Percentiles rank a stretch among this genome's conserved stretches.
Evolutionary conservation across 2,888 invertebrate genomes (phyloP).

Genomic region (Theodoxus fluviatilis): DNA sequence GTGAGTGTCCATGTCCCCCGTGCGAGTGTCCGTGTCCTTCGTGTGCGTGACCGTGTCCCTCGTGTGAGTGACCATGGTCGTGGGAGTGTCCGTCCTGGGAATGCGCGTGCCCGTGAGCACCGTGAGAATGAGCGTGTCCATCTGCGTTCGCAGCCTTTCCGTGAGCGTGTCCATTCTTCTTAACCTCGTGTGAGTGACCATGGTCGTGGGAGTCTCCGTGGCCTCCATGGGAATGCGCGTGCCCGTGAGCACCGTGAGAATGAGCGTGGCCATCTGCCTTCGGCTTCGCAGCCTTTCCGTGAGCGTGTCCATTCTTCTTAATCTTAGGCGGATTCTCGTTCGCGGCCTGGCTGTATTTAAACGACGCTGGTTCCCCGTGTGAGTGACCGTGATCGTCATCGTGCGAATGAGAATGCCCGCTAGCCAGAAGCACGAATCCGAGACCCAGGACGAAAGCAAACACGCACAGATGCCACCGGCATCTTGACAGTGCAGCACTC

Average conservation of each 20-base stretch:
- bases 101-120: conserved; percentile 24
- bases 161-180: conserved; percentile 62
- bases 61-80: conserved; percentile 38
- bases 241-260: conserved; percentile 26
- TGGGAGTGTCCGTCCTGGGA: conserved; percentile 36
- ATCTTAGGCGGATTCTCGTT: conserved; percentile 64
- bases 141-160: conserved; percentile 29
- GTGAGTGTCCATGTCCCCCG: conserved; percentile 28
- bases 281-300: conserved; percentile 32
- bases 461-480: conserved; percentile 2
- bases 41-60: conserved; percentile 57
- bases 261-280: conserved; percentile 32
- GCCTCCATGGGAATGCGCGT: conserved; percentile 28
- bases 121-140: conserved; percentile 31
- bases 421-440: background rate
- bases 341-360: conserved; percentile 83
- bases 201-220: conserved; percentile 40
- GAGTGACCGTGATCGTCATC: conserved; percentile 28
- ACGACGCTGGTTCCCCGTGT: conserved; percentile 73
- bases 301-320: conserved; percentile 6
- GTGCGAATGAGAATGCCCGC: conserved; percentile 25
- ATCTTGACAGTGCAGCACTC: background rate
- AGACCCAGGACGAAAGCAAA: conserved; percentile 1
- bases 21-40: conserved; percentile 35
- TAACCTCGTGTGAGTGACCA: conserved; percentile 35